Evolutionary conservation across 2,888 invertebrate genomes (phyloP), one percentile per base, ranked within the genome.

Genomic region (Drosophila formosana): DNA sequence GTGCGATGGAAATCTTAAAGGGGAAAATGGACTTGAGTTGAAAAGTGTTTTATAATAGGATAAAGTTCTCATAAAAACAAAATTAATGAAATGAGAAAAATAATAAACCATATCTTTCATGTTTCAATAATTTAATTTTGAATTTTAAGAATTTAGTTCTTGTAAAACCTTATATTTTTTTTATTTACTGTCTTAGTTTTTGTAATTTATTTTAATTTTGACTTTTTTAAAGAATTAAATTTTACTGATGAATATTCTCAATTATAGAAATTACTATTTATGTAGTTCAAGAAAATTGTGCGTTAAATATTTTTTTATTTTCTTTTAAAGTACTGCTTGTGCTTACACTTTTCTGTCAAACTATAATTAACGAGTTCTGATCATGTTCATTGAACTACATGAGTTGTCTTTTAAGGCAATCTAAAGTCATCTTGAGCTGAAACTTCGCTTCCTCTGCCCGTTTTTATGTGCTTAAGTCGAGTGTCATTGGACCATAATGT

Each of bases 401-500:
- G 3, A 13, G 26, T 3, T 37, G 13, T n/a, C n/a, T 28, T 39
- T 52, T 1, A 39, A 41, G 18, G 18, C 11, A 9, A 28, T 7
- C 11, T 4, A 23, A 32, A 28, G n/a, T n/a, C n/a, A n/a, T 11
- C 30, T 11, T 34, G 30, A 50, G 49, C 9, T 34, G 7, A 0
- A n/a, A 25, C 13, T 7, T 2, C 8, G 5, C 26, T 39, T 13
- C 11, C 3, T 39, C 28, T 25, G 7, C n/a, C 7, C 11, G 5
- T 39, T 13, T 53, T 53, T 46, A 47, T 32, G 11, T 8, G 23
- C 23, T 56, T 26, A 51, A n/a, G 11, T 32, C 56, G 7, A 11
- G 26, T 72, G 74, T 73, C 73, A 64, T 73, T 73, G 64, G 46
- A 73, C 68, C 37, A 32, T 4, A 43, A 4, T 9, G 28, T 18